A percentile compares a stretch with the other conserved stretches of the same genome.
phyloP scores from a whole-genome alignment of 2,888 invertebrate species.

The Agonum fuliginosum region DNA sequence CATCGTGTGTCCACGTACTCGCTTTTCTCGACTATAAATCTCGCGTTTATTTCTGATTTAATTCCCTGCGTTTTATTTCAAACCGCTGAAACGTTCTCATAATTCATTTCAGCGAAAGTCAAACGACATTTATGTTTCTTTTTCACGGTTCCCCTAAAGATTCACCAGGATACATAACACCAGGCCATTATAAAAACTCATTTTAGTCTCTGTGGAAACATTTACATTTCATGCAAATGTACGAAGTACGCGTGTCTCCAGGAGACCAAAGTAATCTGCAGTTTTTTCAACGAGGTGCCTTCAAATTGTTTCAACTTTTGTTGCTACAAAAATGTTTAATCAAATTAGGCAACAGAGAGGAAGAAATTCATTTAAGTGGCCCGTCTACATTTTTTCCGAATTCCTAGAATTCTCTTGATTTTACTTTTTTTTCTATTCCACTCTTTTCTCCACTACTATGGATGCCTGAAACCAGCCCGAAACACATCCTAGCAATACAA shows the following conservation, averaged over 20 bases:
- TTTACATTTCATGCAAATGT: conserved; percentile 44
- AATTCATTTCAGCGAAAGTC: background rate
- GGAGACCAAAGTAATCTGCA: background rate
- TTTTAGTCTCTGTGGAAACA: conserved; percentile 27
- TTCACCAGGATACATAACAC: conserved; percentile 6
- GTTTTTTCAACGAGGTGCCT: background rate
- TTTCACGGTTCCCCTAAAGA: conserved; percentile 1
- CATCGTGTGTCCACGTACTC: too few relatives aligned
- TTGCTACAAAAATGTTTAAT: background rate
- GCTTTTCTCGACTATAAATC: too few relatives aligned
- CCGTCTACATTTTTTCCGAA: too few relatives aligned
- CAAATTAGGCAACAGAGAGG: background rate
- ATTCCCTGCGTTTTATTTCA: too few relatives aligned
- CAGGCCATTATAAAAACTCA: conserved; percentile 39
- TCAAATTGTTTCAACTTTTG: conserved; percentile 1
- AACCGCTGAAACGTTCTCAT: too few relatives aligned
- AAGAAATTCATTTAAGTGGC: too few relatives aligned
- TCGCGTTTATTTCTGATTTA: too few relatives aligned
- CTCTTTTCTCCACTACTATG: too few relatives aligned
- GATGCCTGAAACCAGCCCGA: too few relatives aligned
- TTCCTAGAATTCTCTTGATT: too few relatives aligned
- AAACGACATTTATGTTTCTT: background rate
- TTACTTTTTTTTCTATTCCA: too few relatives aligned
- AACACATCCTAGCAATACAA: too few relatives aligned
- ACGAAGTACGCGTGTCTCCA: background rate